Evolutionary conservation across 2,888 invertebrate species (phyloP), one percentile per base, ranked within the genome.

Genomic region (Eilema caniola): DNA sequence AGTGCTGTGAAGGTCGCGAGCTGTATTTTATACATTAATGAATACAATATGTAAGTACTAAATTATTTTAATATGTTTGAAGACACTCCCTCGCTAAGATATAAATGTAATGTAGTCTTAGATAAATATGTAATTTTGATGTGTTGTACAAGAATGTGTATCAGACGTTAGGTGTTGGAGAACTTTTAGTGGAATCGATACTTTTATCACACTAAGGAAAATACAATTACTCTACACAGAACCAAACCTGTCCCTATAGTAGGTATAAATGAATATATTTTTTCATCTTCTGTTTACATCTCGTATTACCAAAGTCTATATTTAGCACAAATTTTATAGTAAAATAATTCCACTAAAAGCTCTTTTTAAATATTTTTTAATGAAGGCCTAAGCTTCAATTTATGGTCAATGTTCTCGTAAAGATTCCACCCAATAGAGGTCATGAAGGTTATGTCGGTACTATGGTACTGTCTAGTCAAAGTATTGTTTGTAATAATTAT

Each of bases 391-490:
- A 89, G 80, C 79, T 82, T 87, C 85, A 85, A 86, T 84, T 76
- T 80, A 83, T 79, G 78, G 71, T 86, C 83, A 83, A 86, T 85
- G 82, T 84, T 86, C 80, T 89, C 84, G 85, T 86, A 85, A 88
- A 86, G 82, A 89, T 88, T 89, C 88, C 88, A 90, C 89, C 88
- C 89, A 88, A 85, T 86, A 82, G 85, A 84, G 89, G 90, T 88
- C 89, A 87, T 80, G 84, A 87, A 88, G 89, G 89, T 89, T 85
- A 89, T 86, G 91, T 88, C 92, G 92, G 91, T 92, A 92, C 93
- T 90, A 88, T 87, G 90, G 93, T 93, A 94, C 93, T 92, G 94
- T 95, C 95, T 95, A 95, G 95, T 95, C 94, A 95, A 93, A 88
- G 87, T 92, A 90, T 92, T 90, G 88, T 89, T 90, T 90, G 88